These are phyloP conservation scores for Ectobius pallidus DNA, from an alignment of 2,888 invertebrate genomes.

Conservation along the genomic window DNA sequence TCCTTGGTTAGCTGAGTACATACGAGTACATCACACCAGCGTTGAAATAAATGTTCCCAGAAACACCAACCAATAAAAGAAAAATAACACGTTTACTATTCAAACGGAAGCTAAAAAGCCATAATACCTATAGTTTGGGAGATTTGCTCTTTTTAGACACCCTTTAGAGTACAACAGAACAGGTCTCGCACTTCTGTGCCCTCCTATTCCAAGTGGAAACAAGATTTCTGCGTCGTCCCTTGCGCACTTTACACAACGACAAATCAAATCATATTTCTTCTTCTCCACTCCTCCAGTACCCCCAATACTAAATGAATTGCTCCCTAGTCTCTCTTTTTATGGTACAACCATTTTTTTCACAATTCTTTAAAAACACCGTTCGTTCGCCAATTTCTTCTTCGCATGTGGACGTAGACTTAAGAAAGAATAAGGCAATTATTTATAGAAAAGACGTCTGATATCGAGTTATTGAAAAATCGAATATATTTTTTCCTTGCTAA, in stretches of 20 bases:
- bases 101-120: too few species aligned
- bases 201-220: not conserved
- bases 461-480: conserved; percentile 1
- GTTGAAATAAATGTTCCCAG: too few species aligned
- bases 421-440: not conserved
- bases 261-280: conserved; percentile 24
- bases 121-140: too few species aligned
- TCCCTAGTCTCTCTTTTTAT: not conserved
- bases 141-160: too few species aligned
- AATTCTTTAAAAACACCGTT: not conserved
- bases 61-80: too few species aligned
- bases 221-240: not conserved
- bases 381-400: not conserved
- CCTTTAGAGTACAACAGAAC: too few species aligned
- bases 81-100: too few species aligned
- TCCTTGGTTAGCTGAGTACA: too few species aligned
- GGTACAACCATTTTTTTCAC: not conserved
- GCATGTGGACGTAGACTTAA: not conserved
- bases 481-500: not conserved
- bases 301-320: conserved; percentile 16
- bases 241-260: not conserved
- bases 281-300: not conserved
- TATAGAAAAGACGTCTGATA: not conserved
- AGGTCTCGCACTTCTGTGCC: conserved; percentile 1
- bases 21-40: too few species aligned